Evolutionary conservation across 2,113 vertebrate species (phyloP), one percentile per base, ranked within the genome.

Genomic region (Oncorhynchus gorbuscha): DNA sequence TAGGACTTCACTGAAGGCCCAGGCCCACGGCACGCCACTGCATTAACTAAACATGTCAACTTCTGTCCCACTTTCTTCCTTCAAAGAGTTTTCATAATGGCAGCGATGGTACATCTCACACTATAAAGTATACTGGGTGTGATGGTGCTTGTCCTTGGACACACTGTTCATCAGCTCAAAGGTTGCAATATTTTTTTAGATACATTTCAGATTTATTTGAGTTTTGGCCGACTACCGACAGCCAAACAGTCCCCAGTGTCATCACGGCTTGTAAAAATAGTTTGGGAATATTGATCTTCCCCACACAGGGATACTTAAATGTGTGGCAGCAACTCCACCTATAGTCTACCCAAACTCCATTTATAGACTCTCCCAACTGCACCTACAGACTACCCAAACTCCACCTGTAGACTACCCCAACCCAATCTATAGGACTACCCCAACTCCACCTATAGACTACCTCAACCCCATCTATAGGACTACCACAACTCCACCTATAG

Each of bases 161-260:
- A 39, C 59, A 62, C 18, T 39, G 32, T 69, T 69, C 7, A 7
- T 69, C 28, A 32, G 65, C 2, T 26, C 32, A 35, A 69, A n/a
- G 20, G 67, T 1, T 69, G 14, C 28, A 69, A 69, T n/a, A 3
- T 39, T 14, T 69, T 39, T 26, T 67, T 67, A 32, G 0, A 6
- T 30, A 67, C 22, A 9, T 45, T 69, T 8, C 18, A 69, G 32
- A 69, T 69, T 45, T 69, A 69, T 69, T 35, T 69, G 32, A 69
- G 67, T 32, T 69, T 45, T 69, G 67, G 16, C 32, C 67, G 8
- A 69, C 30, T 35, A 39, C 9, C 32, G 32, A 35, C 67, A 13
- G 14, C 16, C 30, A 8, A 18, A 18, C 18, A 20, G 14, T 35
- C 30, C 32, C 32, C 28, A 20, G 67, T 69, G 32, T 69, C 2